Conservation (phyloP, 2,888 invertebrate genomes). For the Ethmia dodecea region DNA sequence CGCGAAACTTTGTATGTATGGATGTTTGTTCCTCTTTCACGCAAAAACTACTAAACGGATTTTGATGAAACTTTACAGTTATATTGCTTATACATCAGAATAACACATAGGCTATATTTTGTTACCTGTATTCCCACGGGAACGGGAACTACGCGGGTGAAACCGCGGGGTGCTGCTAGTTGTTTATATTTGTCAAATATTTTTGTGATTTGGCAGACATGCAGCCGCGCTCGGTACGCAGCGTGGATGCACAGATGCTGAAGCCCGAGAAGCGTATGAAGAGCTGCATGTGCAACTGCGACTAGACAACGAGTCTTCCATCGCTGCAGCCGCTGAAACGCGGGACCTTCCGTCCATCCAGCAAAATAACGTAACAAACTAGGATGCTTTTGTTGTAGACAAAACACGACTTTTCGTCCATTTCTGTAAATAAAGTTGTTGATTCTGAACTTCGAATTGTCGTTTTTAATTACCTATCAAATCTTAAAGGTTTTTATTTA, state of each 20-base stretch:
- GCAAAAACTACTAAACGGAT: too few relatives aligned
- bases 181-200: too few relatives aligned
- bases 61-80: too few relatives aligned
- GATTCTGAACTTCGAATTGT: constrained; percentile 37
- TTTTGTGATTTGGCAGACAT: constrained; percentile 83
- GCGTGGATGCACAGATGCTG: constrained; percentile 72
- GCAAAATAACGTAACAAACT: constrained; percentile 27
- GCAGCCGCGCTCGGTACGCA: constrained; percentile 85
- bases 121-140: too few relatives aligned
- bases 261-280: constrained; percentile 81
- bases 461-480: constrained; percentile 43
- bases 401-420: constrained; percentile 28
- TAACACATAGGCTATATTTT: too few relatives aligned
- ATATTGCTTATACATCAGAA: too few relatives aligned
- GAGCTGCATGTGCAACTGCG: constrained; percentile 87
- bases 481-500: constrained; percentile 37
- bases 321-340: constrained; percentile 4
- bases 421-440: constrained; percentile 61
- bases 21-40: too few relatives aligned
- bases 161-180: too few relatives aligned
- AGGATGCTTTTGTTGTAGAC: constrained; percentile 14
- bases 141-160: too few relatives aligned
- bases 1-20: too few relatives aligned
- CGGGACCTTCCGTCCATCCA: constrained; percentile 38
- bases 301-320: constrained; percentile 44